Evolutionary conservation across 2,113 vertebrate genomes (phyloP), one percentile per base, ranked within the genome.

Genomic region (Microcebus ravelobensis): DNA sequence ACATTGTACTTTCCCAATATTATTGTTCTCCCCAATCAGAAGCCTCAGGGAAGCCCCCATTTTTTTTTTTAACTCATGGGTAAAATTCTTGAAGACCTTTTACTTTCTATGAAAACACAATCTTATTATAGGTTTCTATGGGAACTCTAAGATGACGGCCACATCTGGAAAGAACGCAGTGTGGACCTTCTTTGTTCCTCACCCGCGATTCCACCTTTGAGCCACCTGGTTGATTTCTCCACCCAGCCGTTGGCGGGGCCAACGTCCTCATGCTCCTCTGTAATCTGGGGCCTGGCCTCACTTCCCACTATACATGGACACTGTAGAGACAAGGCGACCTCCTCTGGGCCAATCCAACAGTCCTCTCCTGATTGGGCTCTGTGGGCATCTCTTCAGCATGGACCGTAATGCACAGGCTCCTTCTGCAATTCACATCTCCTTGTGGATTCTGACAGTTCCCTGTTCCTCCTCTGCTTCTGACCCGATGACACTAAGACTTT

Each of bases 231-330:
- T 39, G 65, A 23, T 13, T 91, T 90, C 59, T 27, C 34, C 57
- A 29, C 0, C 12, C 61, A 63, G 3, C 29, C 3, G 1, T 45
- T 34, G 12, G 6, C 23, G 21, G 14, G 18, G 11, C 6, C 18
- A 8, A 13, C 8, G 0, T 0, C 4, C 4, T 23, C 74, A 79
- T 21, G 0, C 36, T 7, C 8, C 10, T 18, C 45, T 67, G 7
- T n/a, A 55, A 17, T 12, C 63, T 17, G 23, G 23, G 0, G 4
- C 14, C 36, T 39, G 27, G 52, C 45, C 21, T 76, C 10, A 14
- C 34, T 39, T 76, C 77, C 29, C 18, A 3, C 18, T 94, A 2
- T n/a, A 67, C 73, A 0, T 36, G 57, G 82, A 71, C 2, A 1
- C 70, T 70, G 9, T 8, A 23, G 63, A 48, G 55, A 50, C 63